Percentiles rank a stretch among this genome's conserved stretches.
These are phyloP conservation scores for Tonatia bakeri DNA, from an alignment of 2,113 vertebrate genomes.

Conservation along the genomic window DNA sequence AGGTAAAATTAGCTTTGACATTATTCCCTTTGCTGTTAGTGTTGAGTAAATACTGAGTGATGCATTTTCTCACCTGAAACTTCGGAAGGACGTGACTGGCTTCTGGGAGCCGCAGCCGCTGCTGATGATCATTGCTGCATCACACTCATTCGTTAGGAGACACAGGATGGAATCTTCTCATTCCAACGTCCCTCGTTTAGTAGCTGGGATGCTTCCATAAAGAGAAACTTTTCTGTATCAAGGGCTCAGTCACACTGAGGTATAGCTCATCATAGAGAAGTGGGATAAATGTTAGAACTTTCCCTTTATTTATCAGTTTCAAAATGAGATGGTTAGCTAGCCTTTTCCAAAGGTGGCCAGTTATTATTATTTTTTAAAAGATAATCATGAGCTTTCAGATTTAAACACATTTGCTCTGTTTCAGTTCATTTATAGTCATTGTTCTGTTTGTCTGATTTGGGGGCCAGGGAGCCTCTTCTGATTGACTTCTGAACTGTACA, in stretches of 20 bases:
- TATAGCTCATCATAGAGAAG: neutral
- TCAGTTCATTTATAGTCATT: neutral
- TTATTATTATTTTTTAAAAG: neutral
- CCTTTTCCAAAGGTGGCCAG: neutral
- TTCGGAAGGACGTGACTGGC: neutral
- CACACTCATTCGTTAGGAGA: neutral
- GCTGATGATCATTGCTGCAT: neutral
- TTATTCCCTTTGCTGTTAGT: neutral
- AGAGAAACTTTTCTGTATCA: neutral
- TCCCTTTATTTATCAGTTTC: neutral
- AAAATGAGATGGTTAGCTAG: neutral
- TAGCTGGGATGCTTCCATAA: neutral
- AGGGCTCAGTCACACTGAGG: neutral
- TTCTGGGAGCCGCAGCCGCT: neutral
- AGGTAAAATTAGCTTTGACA: slow-evolving; percentile 22
- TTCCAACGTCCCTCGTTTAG: neutral
- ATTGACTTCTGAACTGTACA: neutral
- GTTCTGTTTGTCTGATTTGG: neutral
- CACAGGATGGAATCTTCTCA: neutral
- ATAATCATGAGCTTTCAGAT: neutral
- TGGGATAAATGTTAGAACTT: neutral
- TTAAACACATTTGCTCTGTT: slow-evolving; percentile 31
- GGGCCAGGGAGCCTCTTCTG: neutral
- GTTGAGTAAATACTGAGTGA: neutral
- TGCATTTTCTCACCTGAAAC: neutral